Conservation (phyloP, 2,888 invertebrate genomes). For the Ochropacha duplaris region DNA sequence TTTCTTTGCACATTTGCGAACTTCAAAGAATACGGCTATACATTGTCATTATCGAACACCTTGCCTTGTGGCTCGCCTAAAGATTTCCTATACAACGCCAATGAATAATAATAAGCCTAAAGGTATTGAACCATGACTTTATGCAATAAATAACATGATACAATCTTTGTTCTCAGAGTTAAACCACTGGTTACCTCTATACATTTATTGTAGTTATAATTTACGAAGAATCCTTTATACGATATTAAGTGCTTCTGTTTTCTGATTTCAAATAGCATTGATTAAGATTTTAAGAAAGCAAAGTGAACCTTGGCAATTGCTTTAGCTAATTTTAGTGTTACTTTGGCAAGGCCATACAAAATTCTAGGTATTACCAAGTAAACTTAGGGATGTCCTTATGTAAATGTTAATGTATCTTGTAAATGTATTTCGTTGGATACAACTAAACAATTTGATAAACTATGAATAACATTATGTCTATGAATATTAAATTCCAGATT, state of each 20-base stretch:
- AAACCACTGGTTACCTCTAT: constrained; percentile 26
- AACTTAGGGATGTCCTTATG: background rate
- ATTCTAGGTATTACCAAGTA: background rate
- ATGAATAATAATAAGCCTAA: constrained; percentile 65
- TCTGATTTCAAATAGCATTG: constrained; percentile 51
- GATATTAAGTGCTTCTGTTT: constrained; percentile 43
- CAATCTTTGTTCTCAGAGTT: constrained; percentile 50
- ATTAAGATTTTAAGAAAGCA: constrained; percentile 34
- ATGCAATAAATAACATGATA: constrained; percentile 67
- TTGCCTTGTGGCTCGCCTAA: constrained; percentile 28
- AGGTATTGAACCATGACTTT: constrained; percentile 66
- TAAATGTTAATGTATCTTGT: background rate
- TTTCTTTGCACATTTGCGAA: background rate
- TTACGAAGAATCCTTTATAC: constrained; percentile 40
- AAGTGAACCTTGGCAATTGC: constrained; percentile 23
- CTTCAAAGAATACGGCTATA: background rate
- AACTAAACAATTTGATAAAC: background rate
- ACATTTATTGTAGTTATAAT: constrained; percentile 32
- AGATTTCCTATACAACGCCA: constrained; percentile 48
- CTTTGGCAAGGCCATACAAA: background rate
- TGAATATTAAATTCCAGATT: constrained; percentile 16
- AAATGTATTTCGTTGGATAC: background rate
- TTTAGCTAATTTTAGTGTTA: constrained; percentile 1
- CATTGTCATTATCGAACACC: constrained; percentile 30
- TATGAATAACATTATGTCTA: constrained; percentile 3